Conservation (phyloP, 2,888 invertebrate genomes). For the Gasteruption jaculator region DNA sequence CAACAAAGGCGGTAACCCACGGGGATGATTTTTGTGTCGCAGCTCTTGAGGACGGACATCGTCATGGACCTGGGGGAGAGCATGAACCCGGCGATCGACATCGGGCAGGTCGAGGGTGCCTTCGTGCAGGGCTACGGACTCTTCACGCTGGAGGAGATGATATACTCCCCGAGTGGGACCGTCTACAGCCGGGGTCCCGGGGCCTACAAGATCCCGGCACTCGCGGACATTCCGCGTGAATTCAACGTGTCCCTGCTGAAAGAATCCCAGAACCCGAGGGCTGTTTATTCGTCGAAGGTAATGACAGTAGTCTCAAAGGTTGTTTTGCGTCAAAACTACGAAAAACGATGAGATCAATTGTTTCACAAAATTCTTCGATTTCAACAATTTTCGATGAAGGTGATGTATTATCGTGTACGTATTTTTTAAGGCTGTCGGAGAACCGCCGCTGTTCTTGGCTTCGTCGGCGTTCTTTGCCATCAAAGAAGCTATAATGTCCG, state of each 20-base stretch:
- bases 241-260: slow-evolving; percentile 91
- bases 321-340: too few relatives aligned
- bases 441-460: slow-evolving; percentile 90
- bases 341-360: too few relatives aligned
- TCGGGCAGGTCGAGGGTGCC: slow-evolving; percentile 94
- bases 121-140: slow-evolving; percentile 94
- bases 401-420: slow-evolving; percentile 2
- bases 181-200: slow-evolving; percentile 86
- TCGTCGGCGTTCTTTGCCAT: slow-evolving; percentile 87
- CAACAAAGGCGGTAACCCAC: too few relatives aligned
- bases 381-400: too few relatives aligned
- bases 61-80: slow-evolving; percentile 97
- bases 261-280: slow-evolving; percentile 84
- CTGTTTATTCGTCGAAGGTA: slow-evolving; percentile 94
- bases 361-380: too few relatives aligned
- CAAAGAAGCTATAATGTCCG: slow-evolving; percentile 78
- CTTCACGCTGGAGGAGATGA: slow-evolving; percentile 84
- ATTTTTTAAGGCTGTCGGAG: slow-evolving; percentile 79
- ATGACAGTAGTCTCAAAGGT: slow-evolving; percentile 7
- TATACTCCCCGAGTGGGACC: slow-evolving; percentile 79
- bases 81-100: slow-evolving; percentile 93
- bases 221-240: slow-evolving; percentile 84
- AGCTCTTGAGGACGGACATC: slow-evolving; percentile 83
- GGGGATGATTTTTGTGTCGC: slow-evolving; percentile 1
- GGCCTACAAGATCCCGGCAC: slow-evolving; percentile 90